Percentiles rank a stretch among this genome's conserved stretches.
These are phyloP conservation scores for Callionymus lyra DNA, from an alignment of 2,113 vertebrate genomes.

Conservation along the genomic window DNA sequence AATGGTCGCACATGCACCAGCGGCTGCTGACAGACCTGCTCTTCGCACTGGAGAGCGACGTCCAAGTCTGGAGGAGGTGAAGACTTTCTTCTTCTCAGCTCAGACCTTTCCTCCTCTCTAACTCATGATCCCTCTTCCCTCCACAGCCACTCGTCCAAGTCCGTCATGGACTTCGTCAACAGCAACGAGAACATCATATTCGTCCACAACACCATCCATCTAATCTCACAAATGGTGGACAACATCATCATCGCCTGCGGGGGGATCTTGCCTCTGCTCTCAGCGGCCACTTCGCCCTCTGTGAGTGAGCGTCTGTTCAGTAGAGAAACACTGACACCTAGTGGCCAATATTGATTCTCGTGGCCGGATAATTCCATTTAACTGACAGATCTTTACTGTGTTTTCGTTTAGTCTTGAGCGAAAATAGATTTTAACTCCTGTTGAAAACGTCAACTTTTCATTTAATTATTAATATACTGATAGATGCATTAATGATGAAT, in stretches of 20 bases:
- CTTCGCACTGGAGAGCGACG: constrained; percentile 93
- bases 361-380: no score
- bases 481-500: no score
- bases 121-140: neutral
- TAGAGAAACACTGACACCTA: constrained; percentile 55
- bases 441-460: no score
- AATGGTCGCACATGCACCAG: constrained; percentile 97
- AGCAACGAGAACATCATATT: constrained; percentile 99
- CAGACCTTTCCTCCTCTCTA: neutral
- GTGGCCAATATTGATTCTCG: constrained; percentile 25
- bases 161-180: constrained; percentile 98
- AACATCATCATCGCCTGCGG: constrained; percentile 98
- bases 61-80: constrained; percentile 96
- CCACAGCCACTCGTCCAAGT: constrained; percentile 89
- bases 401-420: no score
- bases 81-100: neutral
- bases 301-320: constrained; percentile 86
- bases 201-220: constrained; percentile 98
- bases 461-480: no score
- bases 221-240: constrained; percentile 98
- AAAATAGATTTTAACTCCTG: no score
- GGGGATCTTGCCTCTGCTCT: constrained; percentile 94
- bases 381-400: no score
- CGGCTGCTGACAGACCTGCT: constrained; percentile 90
- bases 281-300: constrained; percentile 91